Conservation (phyloP, 1,140 invertebrate species). For the Laupala kohalensis region DNA sequence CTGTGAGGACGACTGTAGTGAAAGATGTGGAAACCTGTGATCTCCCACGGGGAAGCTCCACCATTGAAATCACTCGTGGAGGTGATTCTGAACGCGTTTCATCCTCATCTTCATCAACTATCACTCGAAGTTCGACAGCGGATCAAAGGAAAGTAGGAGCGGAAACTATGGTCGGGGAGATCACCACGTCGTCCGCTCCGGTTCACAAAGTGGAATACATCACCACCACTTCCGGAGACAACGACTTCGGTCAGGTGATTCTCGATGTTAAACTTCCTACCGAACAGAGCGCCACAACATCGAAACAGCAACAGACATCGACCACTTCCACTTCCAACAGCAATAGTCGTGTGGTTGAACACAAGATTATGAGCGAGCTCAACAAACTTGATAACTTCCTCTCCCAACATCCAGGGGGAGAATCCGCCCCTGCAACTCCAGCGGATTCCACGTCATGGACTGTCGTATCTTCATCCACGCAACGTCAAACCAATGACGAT, state of each 20-base stretch:
- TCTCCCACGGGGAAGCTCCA: neutral
- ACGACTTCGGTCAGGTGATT: neutral
- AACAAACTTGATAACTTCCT: constrained; percentile 23
- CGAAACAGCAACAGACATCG: neutral
- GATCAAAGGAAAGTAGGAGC: neutral
- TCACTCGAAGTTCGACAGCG: neutral
- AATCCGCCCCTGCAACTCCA: constrained; percentile 17
- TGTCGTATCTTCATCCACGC: constrained; percentile 13
- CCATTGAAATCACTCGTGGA: neutral
- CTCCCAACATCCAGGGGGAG: constrained; percentile 16
- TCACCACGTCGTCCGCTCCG: neutral
- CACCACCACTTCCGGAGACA: neutral
- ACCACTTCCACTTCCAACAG: neutral
- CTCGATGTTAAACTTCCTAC: neutral
- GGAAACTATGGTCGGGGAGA: neutral
- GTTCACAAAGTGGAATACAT: neutral
- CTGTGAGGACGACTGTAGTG: neutral
- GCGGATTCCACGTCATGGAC: constrained; percentile 19
- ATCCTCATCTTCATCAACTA: neutral
- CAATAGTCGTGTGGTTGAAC: constrained; percentile 17
- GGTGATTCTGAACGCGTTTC: neutral
- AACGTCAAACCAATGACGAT: neutral
- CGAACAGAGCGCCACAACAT: neutral
- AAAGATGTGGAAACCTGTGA: neutral
- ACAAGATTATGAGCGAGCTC: constrained; percentile 24